Evolutionary conservation across 2,113 vertebrate species (phyloP), one percentile per base, ranked within the genome.

Genomic region (Aramus guarauna): DNA sequence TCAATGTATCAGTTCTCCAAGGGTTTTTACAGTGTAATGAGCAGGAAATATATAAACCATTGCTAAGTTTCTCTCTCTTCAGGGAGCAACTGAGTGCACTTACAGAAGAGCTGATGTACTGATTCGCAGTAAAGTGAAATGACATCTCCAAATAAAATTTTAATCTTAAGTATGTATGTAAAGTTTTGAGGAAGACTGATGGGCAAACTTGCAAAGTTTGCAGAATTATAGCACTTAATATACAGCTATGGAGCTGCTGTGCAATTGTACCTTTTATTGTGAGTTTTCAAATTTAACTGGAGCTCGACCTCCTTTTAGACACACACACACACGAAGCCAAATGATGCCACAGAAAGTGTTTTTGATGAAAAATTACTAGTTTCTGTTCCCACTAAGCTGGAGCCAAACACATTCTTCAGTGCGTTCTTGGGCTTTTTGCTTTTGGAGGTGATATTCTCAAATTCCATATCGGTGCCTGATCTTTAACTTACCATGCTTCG

Each of bases 81-180:
- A 53, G 98, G 97, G 98, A 98, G 96, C 96, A 97, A 98, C 97
- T 97, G 97, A 97, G 90, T 93, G 97, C 97, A 97, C 97, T 98
- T 97, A 97, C 16, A 52, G 93, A 96, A 95, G 94, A 97, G 96
- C 96, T 98, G 97, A 97, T 97, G 92, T 97, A 97, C 95, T 97
- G 95, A 95, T 96, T 96, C 41, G 2, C 96, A 96, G 87, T 94
- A 97, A 97, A 98, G 84, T 79, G 96, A 96, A 96, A 97, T 82
- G 95, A 95, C 93, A 83, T 94, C 75, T 93, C 59, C 84, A 95
- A 92, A 96, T 93, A 83, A 97, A 96, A 94, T 77, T 86, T 97
- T 97, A 95, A 94, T 97, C 95, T 94, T 97, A 93, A 97, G 92
- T 93, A 64, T 9, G 48, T 66, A 92, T 62, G 72, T 95, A 76